These are phyloP conservation scores for Zygothrica quintamaculata DNA, from an alignment of 2,888 invertebrate genomes.

Conservation along the genomic window DNA sequence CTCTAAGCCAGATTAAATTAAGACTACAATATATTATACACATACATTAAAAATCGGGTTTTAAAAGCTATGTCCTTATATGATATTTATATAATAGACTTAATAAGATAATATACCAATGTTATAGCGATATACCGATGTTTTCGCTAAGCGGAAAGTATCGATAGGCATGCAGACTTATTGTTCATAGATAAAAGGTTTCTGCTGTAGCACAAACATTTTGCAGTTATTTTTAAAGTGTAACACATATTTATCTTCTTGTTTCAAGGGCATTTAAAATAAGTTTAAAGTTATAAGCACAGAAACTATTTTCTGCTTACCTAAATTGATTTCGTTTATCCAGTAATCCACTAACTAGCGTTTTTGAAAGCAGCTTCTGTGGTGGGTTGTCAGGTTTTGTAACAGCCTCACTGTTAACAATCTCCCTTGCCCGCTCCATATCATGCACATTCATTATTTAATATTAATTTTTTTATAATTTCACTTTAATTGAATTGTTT, in stretches of 20 bases:
- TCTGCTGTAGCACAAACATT: slow-evolving; percentile 30
- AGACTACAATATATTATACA: too few relatives aligned
- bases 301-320: slow-evolving; percentile 42
- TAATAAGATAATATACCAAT: too few relatives aligned
- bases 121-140: slow-evolving; percentile 12
- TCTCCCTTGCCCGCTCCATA: slow-evolving; percentile 56
- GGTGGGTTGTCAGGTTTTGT: slow-evolving; percentile 29
- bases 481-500: too few relatives aligned
- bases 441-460: slow-evolving; percentile 60
- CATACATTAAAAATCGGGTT: too few relatives aligned
- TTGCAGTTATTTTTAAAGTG: slow-evolving; percentile 29
- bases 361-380: slow-evolving; percentile 40
- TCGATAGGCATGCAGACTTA: neutral
- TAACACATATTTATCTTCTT: neutral
- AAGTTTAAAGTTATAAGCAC: slow-evolving; percentile 7
- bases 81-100: too few relatives aligned
- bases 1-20: too few relatives aligned
- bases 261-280: slow-evolving; percentile 34
- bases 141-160: neutral
- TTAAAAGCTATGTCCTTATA: too few relatives aligned
- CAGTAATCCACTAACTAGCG: slow-evolving; percentile 33
- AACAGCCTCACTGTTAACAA: slow-evolving; percentile 39
- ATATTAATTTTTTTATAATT: slow-evolving; percentile 7
- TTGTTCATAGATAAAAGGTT: neutral
- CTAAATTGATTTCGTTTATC: slow-evolving; percentile 68